phyloP scores from a whole-genome alignment of 2,113 vertebrate species.

The Megaceryle maxima region DNA sequence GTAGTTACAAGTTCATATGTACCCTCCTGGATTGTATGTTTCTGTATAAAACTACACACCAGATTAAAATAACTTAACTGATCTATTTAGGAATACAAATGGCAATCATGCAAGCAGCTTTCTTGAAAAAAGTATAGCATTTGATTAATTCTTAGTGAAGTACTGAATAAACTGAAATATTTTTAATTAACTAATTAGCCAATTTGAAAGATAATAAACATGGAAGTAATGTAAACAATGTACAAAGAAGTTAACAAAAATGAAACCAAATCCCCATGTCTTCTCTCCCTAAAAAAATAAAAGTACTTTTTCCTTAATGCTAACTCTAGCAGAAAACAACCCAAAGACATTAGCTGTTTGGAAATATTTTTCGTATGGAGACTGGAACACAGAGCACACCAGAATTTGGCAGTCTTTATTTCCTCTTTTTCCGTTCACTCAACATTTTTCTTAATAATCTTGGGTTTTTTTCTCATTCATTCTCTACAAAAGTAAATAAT shows the following conservation, averaged over 20 bases:
- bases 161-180: neutral
- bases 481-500: neutral
- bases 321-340: neutral
- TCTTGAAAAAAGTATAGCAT: neutral
- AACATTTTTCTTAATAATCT: neutral
- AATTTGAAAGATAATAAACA: neutral
- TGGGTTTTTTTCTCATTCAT: neutral
- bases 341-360: neutral
- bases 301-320: neutral
- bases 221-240: neutral
- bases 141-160: neutral
- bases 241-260: neutral
- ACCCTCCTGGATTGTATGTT: neutral
- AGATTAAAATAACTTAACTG: neutral
- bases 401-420: neutral
- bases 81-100: neutral
- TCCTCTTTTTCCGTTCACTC: neutral
- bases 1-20: neutral
- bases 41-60: neutral
- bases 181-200: neutral
- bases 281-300: neutral
- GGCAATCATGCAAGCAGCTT: neutral
- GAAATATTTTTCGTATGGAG: neutral
- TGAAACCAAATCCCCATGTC: neutral
- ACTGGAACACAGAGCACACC: neutral